Evolutionary conservation across 2,113 vertebrate species (phyloP).

Genomic region (Zosterops pallidus): DNA sequence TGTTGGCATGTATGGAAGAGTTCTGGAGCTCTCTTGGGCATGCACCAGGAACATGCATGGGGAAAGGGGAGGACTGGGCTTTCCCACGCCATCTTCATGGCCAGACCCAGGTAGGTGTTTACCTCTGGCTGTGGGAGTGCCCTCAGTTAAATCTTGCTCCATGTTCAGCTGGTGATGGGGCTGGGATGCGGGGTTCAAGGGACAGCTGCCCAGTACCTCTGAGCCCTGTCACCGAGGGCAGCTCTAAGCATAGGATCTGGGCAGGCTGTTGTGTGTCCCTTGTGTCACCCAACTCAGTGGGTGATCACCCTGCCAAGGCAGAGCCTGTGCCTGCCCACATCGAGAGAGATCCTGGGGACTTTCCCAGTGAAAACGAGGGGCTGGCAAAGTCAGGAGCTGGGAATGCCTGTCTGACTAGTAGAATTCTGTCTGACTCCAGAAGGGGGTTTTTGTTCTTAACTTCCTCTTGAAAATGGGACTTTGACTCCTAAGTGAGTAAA

Average conservation of each 20-base stretch:
- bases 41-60: not conserved
- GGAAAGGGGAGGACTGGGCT: not conserved
- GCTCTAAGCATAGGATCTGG: not conserved
- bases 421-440: not conserved
- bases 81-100: not conserved
- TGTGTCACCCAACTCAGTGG: not conserved
- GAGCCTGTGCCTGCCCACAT: not conserved
- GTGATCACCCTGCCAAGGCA: not conserved
- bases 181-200: not conserved
- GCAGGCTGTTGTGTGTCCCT: not conserved
- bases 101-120: not conserved
- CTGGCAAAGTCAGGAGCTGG: not conserved
- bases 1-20: not conserved
- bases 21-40: not conserved
- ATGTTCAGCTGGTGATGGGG: not conserved
- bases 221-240: not conserved
- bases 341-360: not conserved
- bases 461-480: slow-evolving; percentile 31
- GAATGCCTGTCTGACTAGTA: not conserved
- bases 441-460: not conserved
- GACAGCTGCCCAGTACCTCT: not conserved
- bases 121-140: not conserved
- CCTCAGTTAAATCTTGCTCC: not conserved
- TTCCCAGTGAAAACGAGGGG: not conserved
- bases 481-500: slow-evolving; percentile 4